Base-by-base conservation (phyloP, 2,113 vertebrate species). In the Epinephelus cyanopodus region DNA sequence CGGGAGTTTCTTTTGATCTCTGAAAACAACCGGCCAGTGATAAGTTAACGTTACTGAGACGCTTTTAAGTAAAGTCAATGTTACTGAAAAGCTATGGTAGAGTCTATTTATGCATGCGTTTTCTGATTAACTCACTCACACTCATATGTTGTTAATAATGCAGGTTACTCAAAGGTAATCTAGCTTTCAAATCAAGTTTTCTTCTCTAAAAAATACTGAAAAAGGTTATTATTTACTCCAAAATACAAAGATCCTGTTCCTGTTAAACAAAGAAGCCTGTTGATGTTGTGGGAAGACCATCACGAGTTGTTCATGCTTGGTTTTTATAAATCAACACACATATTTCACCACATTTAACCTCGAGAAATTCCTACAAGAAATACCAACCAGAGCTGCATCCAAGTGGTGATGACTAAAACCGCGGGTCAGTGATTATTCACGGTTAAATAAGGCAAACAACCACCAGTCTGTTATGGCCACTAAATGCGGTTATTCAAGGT, bases 301-400 rank as follows among this genome's bases (percentile, higher is more conserved):
- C 82, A 87, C 52, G 66, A 58, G 87, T 66, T 8, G 74, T 82
- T 75, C 56, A 58, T 27, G 8, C 60, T 14, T 17, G 60, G 3
- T 64, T 73, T 73, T 66, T 2, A 67, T 37, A 48, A 68, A 47
- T 17, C 47, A 39, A 5, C 19, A 8, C 4, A n/a, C 29, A 14
- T 53, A 11, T 68, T 73, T 17, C 17, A 45, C 17, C 42, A 47
- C 37, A 12, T 27, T 63, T 47, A 69, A 64, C 37, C 17, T 15
- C 6, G 0, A 39, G 14, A 57, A 39, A 50, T 18, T 29, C 25
- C 5, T 18, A 0, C 29, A 33, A 8, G 37, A 3, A 47, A 17
- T 23, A 18, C 12, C 17, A 23, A 19, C 21, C 48, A 17, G 2
- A 45, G 23, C 9, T 56, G 23, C 37, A 3, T 7, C 0, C 0